Evolutionary conservation across 2,797 vertebrate species (phyloP).

Genomic region (Euphonia xanthogaster): DNA sequence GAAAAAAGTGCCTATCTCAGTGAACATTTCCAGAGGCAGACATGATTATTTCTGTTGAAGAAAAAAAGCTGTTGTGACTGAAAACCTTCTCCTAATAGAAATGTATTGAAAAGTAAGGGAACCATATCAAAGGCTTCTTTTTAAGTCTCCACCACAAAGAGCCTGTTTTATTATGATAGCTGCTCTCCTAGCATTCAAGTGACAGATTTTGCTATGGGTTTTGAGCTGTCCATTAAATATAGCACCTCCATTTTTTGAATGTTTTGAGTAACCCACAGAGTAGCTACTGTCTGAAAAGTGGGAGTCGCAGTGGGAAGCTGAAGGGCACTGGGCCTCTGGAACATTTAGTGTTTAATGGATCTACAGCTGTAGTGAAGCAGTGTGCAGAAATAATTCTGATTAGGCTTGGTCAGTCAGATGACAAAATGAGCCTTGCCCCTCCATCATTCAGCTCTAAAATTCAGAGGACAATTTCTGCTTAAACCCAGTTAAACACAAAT

Average conservation of each 20-base stretch:
- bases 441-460: constrained; percentile 18
- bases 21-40: not conserved
- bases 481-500: constrained; percentile 5
- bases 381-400: constrained; percentile 91
- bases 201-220: constrained; percentile 70
- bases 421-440: constrained; percentile 57
- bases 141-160: not conserved
- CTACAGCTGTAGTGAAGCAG: constrained; percentile 81
- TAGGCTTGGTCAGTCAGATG: constrained; percentile 85
- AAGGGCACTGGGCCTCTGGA: constrained; percentile 68
- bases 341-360: constrained; percentile 75
- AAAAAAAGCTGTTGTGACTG: not conserved
- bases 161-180: not conserved
- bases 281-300: constrained; percentile 62
- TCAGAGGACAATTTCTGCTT: not conserved
- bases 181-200: constrained; percentile 56
- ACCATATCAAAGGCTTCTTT: constrained; percentile 4
- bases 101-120: not conserved
- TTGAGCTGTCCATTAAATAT: constrained; percentile 78
- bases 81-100: constrained; percentile 13
- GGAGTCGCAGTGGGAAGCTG: constrained; percentile 78
- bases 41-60: not conserved
- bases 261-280: constrained; percentile 77
- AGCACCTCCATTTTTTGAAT: constrained; percentile 69
- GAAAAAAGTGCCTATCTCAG: not conserved